phyloP scores from a whole-genome alignment of 2,113 vertebrate genomes.

The Semnopithecus entellus region DNA sequence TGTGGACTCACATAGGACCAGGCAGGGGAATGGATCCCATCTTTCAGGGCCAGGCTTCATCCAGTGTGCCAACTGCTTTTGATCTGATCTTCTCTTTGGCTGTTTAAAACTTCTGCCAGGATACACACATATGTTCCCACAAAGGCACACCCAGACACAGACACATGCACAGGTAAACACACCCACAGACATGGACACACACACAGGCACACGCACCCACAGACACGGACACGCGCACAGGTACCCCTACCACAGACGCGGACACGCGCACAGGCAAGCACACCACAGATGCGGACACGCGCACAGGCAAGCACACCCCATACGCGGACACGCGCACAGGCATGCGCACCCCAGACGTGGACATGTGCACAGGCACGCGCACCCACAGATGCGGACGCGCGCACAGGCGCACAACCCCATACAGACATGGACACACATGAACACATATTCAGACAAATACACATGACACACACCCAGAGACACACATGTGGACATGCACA shows the following conservation, averaged over 20 bases:
- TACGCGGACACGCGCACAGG: background rate
- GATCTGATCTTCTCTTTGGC: background rate
- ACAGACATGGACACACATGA: background rate
- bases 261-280: background rate
- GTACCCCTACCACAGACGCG: background rate
- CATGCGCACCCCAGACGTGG: accelerated
- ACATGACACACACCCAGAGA: background rate
- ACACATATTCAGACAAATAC: background rate
- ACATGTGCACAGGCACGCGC: accelerated
- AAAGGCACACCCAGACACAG: background rate
- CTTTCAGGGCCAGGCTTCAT: accelerated
- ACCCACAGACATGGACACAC: background rate
- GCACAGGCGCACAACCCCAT: background rate
- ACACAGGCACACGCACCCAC: too few species aligned
- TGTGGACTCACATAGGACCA: accelerated
- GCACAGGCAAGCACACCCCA: accelerated
- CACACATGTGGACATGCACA: background rate
- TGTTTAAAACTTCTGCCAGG: background rate
- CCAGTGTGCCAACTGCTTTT: background rate
- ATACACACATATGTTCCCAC: too few species aligned
- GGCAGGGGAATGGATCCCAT: background rate
- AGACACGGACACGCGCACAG: accelerated
- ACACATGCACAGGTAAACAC: background rate
- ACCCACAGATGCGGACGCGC: background rate
- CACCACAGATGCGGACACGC: background rate